Evolutionary conservation across 2,113 vertebrate species (phyloP), one percentile per base, ranked within the genome.

Genomic region (Cygnus buccinator): DNA sequence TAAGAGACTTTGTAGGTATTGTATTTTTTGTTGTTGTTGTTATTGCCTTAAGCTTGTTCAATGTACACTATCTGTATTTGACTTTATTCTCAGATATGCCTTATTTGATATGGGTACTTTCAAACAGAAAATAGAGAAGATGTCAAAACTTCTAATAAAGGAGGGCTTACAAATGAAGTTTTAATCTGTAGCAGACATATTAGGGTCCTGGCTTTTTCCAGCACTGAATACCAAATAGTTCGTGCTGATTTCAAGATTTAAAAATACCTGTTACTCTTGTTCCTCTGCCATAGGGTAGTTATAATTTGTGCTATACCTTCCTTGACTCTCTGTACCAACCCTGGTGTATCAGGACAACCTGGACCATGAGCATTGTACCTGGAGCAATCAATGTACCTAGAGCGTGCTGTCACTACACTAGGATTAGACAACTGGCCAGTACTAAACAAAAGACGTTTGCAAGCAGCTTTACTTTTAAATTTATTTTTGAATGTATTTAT

Each of bases 11-110:
- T 70, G 35, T 48, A 65, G 46, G 46, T 80, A 86, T 67, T 2
- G 28, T 89, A 31, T 50, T 89, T 93, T 88, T 61, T 54, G 23
- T 39, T 73, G 87, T 80, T 81, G 90, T 87, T 90, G 25, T 85
- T 88, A 67, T 71, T 90, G 72, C 87, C 82, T 90, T 73, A 37
- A 88, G 46, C 59, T 78, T 93, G 23, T 92, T 84, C 76, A 72
- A 18, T 57, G 35, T 72, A 14, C 4, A 72, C 48, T 68, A 26
- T 74, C 86, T 86, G 68, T 14, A n/a, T 58, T 41, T 37, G 6
- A 52, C 6, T 54, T 86, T 63, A 39, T 76, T 73, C 33, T 57
- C 33, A 39, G 48, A 43, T 58, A 7, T 71, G 39, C 73, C 25
- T 90, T 76, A 18, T 35, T 10, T 37, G 33, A 20, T 68, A 21